phyloP scores from a whole-genome alignment of 1,140 invertebrate species.

The Diprion similis region DNA sequence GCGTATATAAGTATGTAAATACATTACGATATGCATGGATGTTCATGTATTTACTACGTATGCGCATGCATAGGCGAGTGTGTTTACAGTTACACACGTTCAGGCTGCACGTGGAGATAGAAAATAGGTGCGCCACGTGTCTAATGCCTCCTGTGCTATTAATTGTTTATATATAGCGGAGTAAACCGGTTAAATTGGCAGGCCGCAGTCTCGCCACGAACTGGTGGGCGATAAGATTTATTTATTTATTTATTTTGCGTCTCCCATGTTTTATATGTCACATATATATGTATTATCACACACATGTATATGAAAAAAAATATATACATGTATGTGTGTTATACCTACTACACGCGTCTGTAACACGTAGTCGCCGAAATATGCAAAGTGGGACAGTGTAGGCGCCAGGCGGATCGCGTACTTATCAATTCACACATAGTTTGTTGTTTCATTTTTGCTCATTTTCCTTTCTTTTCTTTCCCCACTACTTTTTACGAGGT shows the following conservation, averaged over 20 bases:
- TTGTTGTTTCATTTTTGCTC: no score
- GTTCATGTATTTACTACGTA: neutral
- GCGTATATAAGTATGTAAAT: no score
- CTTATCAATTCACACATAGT: no score
- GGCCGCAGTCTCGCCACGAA: constrained; percentile 1
- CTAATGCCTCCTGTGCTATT: constrained; percentile 1
- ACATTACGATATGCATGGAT: neutral
- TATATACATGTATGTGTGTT: no score
- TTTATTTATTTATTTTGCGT: constrained; percentile 3
- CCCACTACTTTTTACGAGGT: no score
- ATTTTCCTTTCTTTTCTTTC: no score
- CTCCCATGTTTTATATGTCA: neutral
- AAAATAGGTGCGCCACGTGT: constrained; percentile 7
- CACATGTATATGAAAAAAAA: no score
- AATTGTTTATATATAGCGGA: constrained; percentile 3
- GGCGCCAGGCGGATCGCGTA: no score
- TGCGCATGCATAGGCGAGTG: neutral
- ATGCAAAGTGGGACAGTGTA: no score
- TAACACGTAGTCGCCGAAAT: no score
- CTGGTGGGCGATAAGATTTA: constrained; percentile 1
- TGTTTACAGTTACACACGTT: neutral
- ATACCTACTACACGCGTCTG: neutral
- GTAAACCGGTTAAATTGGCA: constrained; percentile 1
- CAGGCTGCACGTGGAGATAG: neutral
- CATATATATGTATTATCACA: no score